Evolutionary conservation across 2,113 vertebrate species (phyloP).

Genomic region (Entomyzon cyanotis): DNA sequence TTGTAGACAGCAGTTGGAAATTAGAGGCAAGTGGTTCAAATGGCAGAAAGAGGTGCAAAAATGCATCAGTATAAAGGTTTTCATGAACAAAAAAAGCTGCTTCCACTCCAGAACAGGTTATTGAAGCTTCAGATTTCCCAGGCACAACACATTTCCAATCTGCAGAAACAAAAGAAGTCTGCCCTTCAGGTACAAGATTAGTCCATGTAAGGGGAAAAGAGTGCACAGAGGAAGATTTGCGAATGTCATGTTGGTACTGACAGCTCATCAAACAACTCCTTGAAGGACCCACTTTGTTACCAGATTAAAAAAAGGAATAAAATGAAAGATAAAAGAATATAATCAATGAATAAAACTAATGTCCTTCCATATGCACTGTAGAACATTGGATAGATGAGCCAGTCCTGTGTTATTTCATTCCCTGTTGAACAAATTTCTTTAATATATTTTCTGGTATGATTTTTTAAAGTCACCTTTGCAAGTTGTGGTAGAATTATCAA

Average conservation of each 20-base stretch:
- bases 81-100: neutral
- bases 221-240: neutral
- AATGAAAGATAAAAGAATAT: neutral
- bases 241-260: neutral
- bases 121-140: neutral
- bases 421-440: neutral
- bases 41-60: neutral
- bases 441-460: conserved; percentile 8
- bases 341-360: neutral
- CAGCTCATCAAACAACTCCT: conserved; percentile 14
- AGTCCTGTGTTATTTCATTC: neutral
- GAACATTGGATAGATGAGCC: neutral
- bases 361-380: neutral
- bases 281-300: neutral
- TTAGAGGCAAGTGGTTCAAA: neutral
- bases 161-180: neutral
- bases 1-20: neutral
- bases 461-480: conserved; percentile 51
- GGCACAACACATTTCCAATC: neutral
- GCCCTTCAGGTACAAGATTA: neutral
- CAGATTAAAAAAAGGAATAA: conserved; percentile 9
- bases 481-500: conserved; percentile 29
- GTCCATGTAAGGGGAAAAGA: neutral
- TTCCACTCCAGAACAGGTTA: neutral
- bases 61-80: neutral